These are phyloP conservation scores for Cyprinodon tularosa DNA, from an alignment of 2,113 vertebrate genomes.

Conservation along the genomic window DNA sequence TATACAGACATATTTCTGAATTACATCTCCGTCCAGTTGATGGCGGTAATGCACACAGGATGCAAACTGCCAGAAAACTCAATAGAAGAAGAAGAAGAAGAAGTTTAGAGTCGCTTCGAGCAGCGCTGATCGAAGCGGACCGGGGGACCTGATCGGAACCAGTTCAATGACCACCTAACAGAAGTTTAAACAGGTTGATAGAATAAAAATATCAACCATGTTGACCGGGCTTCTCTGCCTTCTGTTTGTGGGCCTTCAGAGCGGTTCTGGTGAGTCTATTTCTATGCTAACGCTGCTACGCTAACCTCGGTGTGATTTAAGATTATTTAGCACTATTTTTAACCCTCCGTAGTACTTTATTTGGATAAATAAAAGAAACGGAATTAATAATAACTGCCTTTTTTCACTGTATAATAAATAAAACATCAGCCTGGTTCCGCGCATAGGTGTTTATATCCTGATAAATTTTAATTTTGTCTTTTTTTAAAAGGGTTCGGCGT, in stretches of 20 bases:
- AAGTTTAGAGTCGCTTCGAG: neutral
- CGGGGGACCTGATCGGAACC: neutral
- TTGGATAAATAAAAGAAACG: neutral
- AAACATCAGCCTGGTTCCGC: neutral
- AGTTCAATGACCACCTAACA: neutral
- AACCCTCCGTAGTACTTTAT: neutral
- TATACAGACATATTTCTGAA: too few species aligned
- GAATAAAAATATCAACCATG: constrained; percentile 15
- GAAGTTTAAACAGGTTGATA: neutral
- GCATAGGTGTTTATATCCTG: neutral
- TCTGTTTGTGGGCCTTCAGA: neutral
- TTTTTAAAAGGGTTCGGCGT: neutral
- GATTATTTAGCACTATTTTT: neutral
- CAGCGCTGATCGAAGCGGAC: neutral
- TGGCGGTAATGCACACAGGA: neutral
- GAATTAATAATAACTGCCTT: neutral
- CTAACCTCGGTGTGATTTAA: neutral
- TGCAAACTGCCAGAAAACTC: neutral
- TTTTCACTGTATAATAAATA: neutral
- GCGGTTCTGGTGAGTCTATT: constrained; percentile 12
- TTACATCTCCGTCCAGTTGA: too few species aligned
- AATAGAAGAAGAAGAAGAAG: neutral
- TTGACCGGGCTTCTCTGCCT: neutral
- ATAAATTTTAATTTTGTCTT: neutral
- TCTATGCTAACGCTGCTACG: neutral